These are phyloP conservation scores for Drosophila dunni DNA, from an alignment of 1,140 invertebrate species.

Conservation along the genomic window DNA sequence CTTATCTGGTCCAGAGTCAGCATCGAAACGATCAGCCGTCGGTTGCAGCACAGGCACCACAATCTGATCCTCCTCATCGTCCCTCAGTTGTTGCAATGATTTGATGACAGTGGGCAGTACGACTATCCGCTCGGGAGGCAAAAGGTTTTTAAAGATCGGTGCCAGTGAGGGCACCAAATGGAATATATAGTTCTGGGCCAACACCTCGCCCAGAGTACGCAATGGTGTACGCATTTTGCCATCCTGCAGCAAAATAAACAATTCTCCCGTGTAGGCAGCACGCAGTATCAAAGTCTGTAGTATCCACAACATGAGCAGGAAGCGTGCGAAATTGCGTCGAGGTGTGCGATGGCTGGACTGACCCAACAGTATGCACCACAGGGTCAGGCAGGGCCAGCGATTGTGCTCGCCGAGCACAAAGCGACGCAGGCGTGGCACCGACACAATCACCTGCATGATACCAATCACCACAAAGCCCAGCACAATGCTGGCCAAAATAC, in stretches of 20 bases:
- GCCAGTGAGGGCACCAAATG: conserved; percentile 52
- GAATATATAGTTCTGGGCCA: conserved; percentile 53
- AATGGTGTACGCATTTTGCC: conserved; percentile 47
- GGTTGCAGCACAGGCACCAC: conserved; percentile 58
- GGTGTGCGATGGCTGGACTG: conserved; percentile 38
- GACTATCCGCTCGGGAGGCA: conserved; percentile 9
- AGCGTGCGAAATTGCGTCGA: conserved; percentile 67
- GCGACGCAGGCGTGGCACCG: conserved; percentile 7
- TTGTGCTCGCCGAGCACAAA: conserved; percentile 66
- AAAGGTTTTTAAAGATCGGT: conserved; percentile 39
- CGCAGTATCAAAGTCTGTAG: conserved; percentile 65
- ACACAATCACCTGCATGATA: conserved; percentile 13
- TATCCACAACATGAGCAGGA: conserved; percentile 62
- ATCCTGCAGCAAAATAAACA: conserved; percentile 74
- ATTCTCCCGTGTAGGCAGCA: conserved; percentile 71
- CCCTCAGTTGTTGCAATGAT: conserved; percentile 32
- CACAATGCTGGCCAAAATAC: conserved; percentile 43
- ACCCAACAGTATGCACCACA: conserved; percentile 62
- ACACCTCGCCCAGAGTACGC: conserved; percentile 46
- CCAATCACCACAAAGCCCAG: conserved; percentile 52
- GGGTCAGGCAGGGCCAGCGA: conserved; percentile 51
- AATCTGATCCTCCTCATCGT: conserved; percentile 45
- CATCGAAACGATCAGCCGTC: conserved; percentile 42
- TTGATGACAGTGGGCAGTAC: background rate
- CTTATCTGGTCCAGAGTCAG: conserved; percentile 23